These are phyloP conservation scores for Ispidina lecontei DNA, from an alignment of 2,797 vertebrate species.

Conservation along the genomic window DNA sequence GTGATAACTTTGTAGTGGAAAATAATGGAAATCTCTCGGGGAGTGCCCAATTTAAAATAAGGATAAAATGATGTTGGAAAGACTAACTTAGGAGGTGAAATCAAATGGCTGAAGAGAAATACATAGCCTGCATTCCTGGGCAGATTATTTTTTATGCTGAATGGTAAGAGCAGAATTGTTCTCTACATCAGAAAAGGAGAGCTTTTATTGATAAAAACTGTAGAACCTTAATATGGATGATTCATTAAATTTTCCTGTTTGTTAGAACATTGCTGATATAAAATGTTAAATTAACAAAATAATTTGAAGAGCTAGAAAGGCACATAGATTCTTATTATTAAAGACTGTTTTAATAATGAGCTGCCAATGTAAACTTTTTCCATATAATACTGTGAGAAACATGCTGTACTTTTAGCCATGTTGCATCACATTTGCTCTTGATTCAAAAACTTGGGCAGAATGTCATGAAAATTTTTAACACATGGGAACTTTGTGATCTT, in stretches of 20 bases:
- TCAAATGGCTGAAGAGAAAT: background rate
- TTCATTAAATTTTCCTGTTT: background rate
- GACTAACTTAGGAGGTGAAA: background rate
- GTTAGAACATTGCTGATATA: background rate
- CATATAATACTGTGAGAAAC: background rate
- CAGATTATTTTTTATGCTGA: background rate
- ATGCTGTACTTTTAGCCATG: background rate
- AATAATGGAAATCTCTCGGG: background rate
- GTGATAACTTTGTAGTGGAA: conserved; percentile 14
- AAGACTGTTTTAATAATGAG: background rate
- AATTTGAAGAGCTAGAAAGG: background rate
- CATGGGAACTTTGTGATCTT: background rate
- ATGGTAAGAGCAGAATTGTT: background rate
- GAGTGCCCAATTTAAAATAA: background rate
- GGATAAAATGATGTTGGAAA: background rate
- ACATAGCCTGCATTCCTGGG: background rate
- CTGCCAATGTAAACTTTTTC: background rate
- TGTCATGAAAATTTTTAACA: background rate
- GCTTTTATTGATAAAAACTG: background rate
- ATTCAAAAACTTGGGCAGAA: conserved; percentile 1
- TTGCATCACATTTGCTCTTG: conserved; percentile 1
- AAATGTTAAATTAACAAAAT: background rate
- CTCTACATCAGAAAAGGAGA: background rate
- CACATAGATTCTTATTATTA: background rate
- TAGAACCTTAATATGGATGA: background rate